These are phyloP conservation scores for Pseudoatta argentina DNA, from an alignment of 1,140 invertebrate genomes.

Conservation along the genomic window DNA sequence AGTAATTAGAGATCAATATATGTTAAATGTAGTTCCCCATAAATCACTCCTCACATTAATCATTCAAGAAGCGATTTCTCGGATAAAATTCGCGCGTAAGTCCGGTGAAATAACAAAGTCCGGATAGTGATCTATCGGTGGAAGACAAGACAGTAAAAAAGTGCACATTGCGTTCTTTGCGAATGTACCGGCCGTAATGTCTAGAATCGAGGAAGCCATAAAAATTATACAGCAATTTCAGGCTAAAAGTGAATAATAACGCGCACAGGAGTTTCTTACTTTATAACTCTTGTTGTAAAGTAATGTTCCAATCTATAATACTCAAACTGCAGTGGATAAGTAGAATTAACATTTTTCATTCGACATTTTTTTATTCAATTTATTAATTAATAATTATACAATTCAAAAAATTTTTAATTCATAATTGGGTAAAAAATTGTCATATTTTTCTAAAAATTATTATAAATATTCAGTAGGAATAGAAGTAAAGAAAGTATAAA, in stretches of 20 bases:
- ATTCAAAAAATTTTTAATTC: background rate
- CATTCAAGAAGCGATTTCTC: constrained; percentile 4
- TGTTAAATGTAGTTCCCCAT: constrained; percentile 30
- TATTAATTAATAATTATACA: background rate
- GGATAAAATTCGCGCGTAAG: background rate
- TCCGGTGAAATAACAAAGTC: constrained; percentile 26
- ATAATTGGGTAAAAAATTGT: background rate
- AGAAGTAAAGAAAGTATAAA: no score
- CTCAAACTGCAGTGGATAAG: background rate
- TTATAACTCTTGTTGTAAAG: constrained; percentile 11
- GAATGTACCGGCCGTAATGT: background rate
- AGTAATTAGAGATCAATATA: constrained; percentile 44
- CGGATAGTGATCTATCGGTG: constrained; percentile 10
- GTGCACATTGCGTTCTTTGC: constrained; percentile 4
- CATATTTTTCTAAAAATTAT: background rate
- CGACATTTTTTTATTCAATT: background rate
- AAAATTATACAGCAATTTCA: constrained; percentile 40
- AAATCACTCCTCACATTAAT: constrained; percentile 47
- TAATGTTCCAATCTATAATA: constrained; percentile 22
- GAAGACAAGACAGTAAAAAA: constrained; percentile 21
- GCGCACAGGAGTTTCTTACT: background rate
- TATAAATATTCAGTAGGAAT: background rate
- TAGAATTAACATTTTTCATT: no score
- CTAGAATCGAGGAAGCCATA: background rate
- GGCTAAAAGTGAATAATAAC: constrained; percentile 2